Base-by-base conservation (phyloP, 2,113 vertebrate species). In the Geothlypis trichas region DNA sequence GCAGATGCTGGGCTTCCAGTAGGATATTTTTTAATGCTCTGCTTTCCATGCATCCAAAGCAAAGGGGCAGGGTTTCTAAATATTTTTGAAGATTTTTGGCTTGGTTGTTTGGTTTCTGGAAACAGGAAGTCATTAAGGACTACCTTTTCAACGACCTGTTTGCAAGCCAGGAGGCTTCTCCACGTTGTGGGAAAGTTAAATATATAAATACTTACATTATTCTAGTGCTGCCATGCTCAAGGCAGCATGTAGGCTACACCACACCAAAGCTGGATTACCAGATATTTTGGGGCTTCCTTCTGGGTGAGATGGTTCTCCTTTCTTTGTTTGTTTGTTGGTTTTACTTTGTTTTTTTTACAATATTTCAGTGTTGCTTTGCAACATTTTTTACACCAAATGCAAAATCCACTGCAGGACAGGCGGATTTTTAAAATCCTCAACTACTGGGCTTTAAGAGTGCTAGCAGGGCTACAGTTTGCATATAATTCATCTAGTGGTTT, bases 341-440 rank as follows among this genome's bases (percentile, higher is more conserved):
- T 51, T 47, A 21, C 7, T 57, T 54, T 31, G 1, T 24, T 69
- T 46, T 3, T 52, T 19, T 84, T 77, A n/a, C 12, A 71, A 21
- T 31, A 63, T 46, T 63, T 75, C 16, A 28, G 7, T 33, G 35
- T 82, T 4, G 0, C 16, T 94, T 91, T 82, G 58, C 41, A 79
- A 19, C 8, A 24, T 33, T 4, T 68, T 93, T 85, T 22, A 17
- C 44, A 44, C 47, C 15, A 75, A 87, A 69, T 37, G n/a, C 17
- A 87, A 67, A 84, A 84, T 46, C 23, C 9, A 17, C 44, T 81
- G 52, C 27, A 63, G 26, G n/a, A 80, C 66, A 83, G 63, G 75
- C 90, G 28, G 54, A 28, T 57, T 93, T 89, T 90, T 87, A 89
- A 78, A 94, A 76, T 44, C 13, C 23, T 3, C 37, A 73, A 62